Evolutionary conservation across 2,888 invertebrate species (phyloP), one percentile per base, ranked within the genome.

Genomic region (Meteorus colon): DNA sequence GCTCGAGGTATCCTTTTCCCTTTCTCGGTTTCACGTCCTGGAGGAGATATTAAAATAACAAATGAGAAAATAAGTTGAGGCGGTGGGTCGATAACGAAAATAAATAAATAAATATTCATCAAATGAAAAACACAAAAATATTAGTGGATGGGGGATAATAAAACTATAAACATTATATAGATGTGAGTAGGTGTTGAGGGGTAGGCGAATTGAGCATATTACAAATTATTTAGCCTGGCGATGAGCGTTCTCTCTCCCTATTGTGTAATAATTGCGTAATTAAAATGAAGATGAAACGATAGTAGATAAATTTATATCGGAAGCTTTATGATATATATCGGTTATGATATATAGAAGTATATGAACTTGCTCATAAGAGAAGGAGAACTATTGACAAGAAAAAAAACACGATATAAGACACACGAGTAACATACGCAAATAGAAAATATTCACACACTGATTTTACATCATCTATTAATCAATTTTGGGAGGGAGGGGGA

Each of bases 1-100:
- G 82, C 24, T 86, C 88, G 76, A 84, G 88, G 76, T 88, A 86
- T 78, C 88, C 87, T 41, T 87, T 88, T 77, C 87, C 89, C 41
- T 89, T 87, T 80, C 83, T 87, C 60, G 85, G 86, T 78, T 88
- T 87, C 78, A 81, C 88, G 59, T 88, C 88, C 55, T 89, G 88
- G 76, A 85, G 87, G 79, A 86, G 89, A 83, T 89, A 86, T 81
- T 88, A 81, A 86, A 41, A 48, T 34, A 63, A 31, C 27, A 12
- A 63, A 34, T n/a, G 8, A 65, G 55, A 24, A 55, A 41, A 55
- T 48, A 5, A 55, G 8, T 19, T 19, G 55, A 55, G 8, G 55
- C n/a, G 55, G 55, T 55, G 55, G 55, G 55, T 55, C 55, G 55
- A 55, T 55, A 55, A 55, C 10, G 19, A 19, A 48, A 41, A 41